Percentiles rank a stretch among this genome's conserved stretches.
phyloP scores from a whole-genome alignment of 2,888 invertebrate genomes.

The Limnephilus marmoratus region DNA sequence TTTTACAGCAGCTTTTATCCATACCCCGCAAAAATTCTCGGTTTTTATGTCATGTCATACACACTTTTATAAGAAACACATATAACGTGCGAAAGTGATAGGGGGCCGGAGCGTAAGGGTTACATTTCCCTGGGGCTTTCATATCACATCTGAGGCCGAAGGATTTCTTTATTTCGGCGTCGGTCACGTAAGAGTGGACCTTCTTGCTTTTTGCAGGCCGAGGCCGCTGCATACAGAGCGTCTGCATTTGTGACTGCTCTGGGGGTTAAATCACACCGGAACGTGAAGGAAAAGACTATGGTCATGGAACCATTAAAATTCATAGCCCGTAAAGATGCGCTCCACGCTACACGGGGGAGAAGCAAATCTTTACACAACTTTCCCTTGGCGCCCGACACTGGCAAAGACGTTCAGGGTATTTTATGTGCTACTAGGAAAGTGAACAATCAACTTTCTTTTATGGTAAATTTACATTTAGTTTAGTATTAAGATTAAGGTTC shows the following conservation, averaged over 20 bases:
- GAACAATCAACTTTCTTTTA: not conserved
- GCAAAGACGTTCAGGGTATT: not conserved
- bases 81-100: slow-evolving; percentile 11
- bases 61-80: slow-evolving; percentile 4
- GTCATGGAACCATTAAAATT: slow-evolving; percentile 28
- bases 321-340: slow-evolving; percentile 36
- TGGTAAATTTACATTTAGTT: not conserved
- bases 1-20: not conserved
- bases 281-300: slow-evolving; percentile 28
- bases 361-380: slow-evolving; percentile 21
- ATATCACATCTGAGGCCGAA: slow-evolving; percentile 41
- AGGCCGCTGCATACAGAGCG: slow-evolving; percentile 26
- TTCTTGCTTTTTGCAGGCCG: slow-evolving; percentile 23
- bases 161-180: slow-evolving; percentile 45
- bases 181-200: slow-evolving; percentile 33
- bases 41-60: slow-evolving; percentile 5
- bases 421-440: slow-evolving; percentile 5
- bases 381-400: slow-evolving; percentile 11
- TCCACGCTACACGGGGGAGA: slow-evolving; percentile 5
- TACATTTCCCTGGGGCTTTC: slow-evolving; percentile 38
- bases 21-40: not conserved
- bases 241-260: slow-evolving; percentile 42
- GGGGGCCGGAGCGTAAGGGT: slow-evolving; percentile 13
- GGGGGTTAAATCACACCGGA: slow-evolving; percentile 34
- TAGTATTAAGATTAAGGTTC: not conserved